Conservation (phyloP, 1,140 invertebrate species). For the Eriosoma lanigerum region DNA sequence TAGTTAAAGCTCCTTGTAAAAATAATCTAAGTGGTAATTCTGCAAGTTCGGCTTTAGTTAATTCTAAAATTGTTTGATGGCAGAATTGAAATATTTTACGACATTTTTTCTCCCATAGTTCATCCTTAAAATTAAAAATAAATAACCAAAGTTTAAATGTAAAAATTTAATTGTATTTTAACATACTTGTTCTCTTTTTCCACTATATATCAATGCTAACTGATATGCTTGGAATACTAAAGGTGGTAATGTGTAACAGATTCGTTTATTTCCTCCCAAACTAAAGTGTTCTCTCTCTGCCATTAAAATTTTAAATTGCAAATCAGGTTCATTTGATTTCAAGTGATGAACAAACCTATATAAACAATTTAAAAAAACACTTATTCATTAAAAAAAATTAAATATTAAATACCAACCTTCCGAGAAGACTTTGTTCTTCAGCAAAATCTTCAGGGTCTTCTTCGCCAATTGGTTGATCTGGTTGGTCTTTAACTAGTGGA, state of each 20-base stretch:
- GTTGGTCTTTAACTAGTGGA: constrained; percentile 85
- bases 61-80: constrained; percentile 87
- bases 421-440: constrained; percentile 93
- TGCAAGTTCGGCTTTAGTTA: constrained; percentile 91
- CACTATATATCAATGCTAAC: constrained; percentile 81
- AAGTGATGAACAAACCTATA: constrained; percentile 86
- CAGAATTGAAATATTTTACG: constrained; percentile 98
- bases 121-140: constrained; percentile 67
- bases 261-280: constrained; percentile 80
- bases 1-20: constrained; percentile 90
- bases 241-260: constrained; percentile 91
- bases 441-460: constrained; percentile 92
- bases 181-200: constrained; percentile 71
- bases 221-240: constrained; percentile 94
- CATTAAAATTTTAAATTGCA: constrained; percentile 89
- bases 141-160: neutral
- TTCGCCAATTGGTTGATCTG: constrained; percentile 70
- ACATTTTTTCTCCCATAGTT: constrained; percentile 98
- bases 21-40: constrained; percentile 92
- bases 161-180: neutral
- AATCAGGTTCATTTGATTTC: constrained; percentile 80
- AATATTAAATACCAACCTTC: constrained; percentile 60
- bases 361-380: constrained; percentile 42
- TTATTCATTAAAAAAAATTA: neutral
- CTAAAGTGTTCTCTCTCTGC: constrained; percentile 88